Evolutionary conservation across 2,888 invertebrate species (phyloP).

Genomic region (Girardia tigrina): DNA sequence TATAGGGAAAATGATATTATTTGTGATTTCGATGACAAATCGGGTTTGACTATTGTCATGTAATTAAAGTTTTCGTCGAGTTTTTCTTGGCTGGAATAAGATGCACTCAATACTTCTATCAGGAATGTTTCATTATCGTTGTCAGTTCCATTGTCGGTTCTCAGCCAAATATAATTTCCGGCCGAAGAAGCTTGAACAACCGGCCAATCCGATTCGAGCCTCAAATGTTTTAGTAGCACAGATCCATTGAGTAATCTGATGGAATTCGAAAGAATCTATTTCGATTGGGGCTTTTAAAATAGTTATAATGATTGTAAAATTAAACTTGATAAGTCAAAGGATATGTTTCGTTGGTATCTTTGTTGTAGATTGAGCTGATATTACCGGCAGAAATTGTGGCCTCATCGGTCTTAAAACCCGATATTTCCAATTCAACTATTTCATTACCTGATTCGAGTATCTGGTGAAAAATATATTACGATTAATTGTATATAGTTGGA

Average conservation of each 20-base stretch:
- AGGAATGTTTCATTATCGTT: neutral
- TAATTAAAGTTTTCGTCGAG: neutral
- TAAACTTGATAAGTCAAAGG: neutral
- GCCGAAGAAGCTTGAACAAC: neutral
- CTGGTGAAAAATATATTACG: neutral
- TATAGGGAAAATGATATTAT: neutral
- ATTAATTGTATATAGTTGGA: neutral
- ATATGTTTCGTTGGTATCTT: neutral
- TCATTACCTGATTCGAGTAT: neutral
- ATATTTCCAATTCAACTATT: neutral
- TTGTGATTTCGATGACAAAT: neutral
- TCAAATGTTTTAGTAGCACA: neutral
- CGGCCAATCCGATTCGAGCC: neutral
- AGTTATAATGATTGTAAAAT: too few species aligned
- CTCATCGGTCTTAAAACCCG: neutral
- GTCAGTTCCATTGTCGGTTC: too few species aligned
- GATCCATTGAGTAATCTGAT: neutral
- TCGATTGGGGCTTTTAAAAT: too few species aligned
- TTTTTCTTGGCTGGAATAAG: neutral
- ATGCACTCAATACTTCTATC: neutral
- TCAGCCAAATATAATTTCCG: neutral
- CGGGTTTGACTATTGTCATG: neutral
- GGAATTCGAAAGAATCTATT: neutral
- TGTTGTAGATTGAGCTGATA: neutral
- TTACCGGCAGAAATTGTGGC: neutral